Conservation (phyloP, 2,888 invertebrate genomes). For the Andrena fulva region DNA sequence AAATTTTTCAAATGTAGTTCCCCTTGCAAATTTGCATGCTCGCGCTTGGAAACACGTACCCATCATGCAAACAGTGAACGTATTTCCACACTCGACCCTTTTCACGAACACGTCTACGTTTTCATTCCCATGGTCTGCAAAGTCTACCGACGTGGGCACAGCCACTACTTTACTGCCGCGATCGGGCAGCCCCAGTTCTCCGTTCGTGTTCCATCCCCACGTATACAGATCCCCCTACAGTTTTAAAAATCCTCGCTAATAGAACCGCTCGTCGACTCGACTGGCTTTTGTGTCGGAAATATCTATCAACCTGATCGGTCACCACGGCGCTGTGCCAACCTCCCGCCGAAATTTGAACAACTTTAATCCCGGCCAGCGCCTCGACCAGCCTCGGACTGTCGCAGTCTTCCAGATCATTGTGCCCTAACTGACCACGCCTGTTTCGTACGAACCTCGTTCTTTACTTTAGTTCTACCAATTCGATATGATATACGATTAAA, state of each 20-base stretch:
- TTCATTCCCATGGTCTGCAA: constrained; percentile 73
- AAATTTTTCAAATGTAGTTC: not conserved
- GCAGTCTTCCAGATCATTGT: constrained; percentile 89
- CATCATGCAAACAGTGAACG: constrained; percentile 90
- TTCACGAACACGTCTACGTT: constrained; percentile 81
- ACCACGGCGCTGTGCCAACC: constrained; percentile 95
- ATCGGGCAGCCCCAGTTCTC: constrained; percentile 91
- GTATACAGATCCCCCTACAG: constrained; percentile 91
- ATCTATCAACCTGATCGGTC: constrained; percentile 86
- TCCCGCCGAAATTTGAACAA: constrained; percentile 90
- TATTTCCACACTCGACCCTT: constrained; percentile 90
- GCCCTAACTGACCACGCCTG: constrained; percentile 95
- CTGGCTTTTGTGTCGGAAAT: not conserved
- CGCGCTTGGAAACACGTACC: constrained; percentile 81
- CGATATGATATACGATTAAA: not conserved
- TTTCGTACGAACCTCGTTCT: constrained; percentile 15
- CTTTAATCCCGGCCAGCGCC: constrained; percentile 91
- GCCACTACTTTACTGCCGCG: constrained; percentile 85
- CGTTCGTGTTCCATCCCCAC: constrained; percentile 97
- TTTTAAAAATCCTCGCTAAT: constrained; percentile 20
- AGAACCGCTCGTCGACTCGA: not conserved
- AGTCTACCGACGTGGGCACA: constrained; percentile 86
- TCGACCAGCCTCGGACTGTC: constrained; percentile 89
- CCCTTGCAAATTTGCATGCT: not conserved
- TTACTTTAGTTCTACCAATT: constrained; percentile 9